A percentile compares a stretch with the other conserved stretches of the same genome.
Evolutionary conservation across 2,797 vertebrate genomes (phyloP).

Genomic region (Coregonus ussuriensis): DNA sequence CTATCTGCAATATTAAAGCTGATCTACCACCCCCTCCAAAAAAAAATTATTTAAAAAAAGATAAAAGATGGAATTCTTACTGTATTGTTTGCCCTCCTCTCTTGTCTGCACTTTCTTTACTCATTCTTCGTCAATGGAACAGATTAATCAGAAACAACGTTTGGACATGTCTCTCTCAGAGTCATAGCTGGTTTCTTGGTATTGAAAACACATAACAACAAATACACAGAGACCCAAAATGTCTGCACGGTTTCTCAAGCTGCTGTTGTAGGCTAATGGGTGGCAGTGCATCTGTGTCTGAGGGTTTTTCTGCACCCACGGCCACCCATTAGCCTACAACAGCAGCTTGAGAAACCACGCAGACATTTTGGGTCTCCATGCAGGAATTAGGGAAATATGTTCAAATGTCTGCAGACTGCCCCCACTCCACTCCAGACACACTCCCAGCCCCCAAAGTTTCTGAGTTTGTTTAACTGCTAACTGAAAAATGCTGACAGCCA

Average conservation of each 20-base stretch:
- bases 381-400: constrained; percentile 46
- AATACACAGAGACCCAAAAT: constrained; percentile 5
- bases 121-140: background rate
- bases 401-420: constrained; percentile 32
- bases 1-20: no score
- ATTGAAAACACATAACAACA: background rate
- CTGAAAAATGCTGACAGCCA: constrained; percentile 28
- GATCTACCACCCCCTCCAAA: no score
- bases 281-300: constrained; percentile 5
- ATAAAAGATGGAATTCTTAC: background rate
- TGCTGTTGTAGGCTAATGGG: constrained; percentile 13
- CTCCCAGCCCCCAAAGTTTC: constrained; percentile 53
- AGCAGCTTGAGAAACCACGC: constrained; percentile 11
- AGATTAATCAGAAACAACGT: background rate
- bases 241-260: constrained; percentile 18
- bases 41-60: no score
- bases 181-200: background rate
- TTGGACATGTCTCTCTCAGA: background rate
- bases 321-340: constrained; percentile 3
- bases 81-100: background rate
- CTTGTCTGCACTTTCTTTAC: no score
- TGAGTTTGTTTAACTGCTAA: constrained; percentile 44
- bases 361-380: constrained; percentile 17
- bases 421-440: constrained; percentile 33
- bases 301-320: background rate